phyloP scores from a whole-genome alignment of 2,797 vertebrate species.

The Oryzias dopingdopingensis region DNA sequence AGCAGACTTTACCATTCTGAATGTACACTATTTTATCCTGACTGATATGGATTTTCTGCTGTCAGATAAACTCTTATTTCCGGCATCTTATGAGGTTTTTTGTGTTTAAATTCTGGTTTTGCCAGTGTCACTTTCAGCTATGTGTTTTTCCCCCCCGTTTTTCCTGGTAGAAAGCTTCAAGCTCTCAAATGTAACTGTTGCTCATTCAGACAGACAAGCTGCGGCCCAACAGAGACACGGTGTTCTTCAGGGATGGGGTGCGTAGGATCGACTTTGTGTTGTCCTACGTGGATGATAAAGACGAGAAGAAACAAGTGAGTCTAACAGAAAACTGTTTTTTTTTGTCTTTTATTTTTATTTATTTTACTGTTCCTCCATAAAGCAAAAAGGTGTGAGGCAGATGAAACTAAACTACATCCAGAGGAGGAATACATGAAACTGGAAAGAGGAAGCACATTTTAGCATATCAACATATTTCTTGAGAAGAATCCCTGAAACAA shows the following conservation, averaged over 20 bases:
- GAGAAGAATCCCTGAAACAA: not conserved
- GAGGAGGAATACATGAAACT: not conserved
- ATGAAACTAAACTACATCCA: constrained; percentile 2
- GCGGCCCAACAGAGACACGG: constrained; percentile 72
- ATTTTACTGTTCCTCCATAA: constrained; percentile 6
- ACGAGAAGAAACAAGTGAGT: constrained; percentile 76
- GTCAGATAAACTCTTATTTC: too few species aligned
- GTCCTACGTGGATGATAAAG: constrained; percentile 79
- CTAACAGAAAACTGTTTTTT: not conserved
- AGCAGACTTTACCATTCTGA: too few species aligned
- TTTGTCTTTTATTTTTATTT: not conserved
- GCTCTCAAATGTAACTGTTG: constrained; percentile 1
- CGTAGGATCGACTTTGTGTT: constrained; percentile 81
- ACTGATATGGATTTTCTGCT: too few species aligned
- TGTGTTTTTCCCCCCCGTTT: not conserved
- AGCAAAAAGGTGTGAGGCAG: not conserved
- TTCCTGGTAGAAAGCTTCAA: not conserved
- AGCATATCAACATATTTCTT: constrained; percentile 5
- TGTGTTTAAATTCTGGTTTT: too few species aligned
- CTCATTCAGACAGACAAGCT: constrained; percentile 67
- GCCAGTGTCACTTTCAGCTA: not conserved
- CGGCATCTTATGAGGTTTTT: too few species aligned
- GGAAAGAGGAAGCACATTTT: constrained; percentile 47
- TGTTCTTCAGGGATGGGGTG: constrained; percentile 79
- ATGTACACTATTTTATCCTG: too few species aligned